Base-by-base conservation (phyloP, 2,797 vertebrate genomes). In the Morelia viridis region DNA sequence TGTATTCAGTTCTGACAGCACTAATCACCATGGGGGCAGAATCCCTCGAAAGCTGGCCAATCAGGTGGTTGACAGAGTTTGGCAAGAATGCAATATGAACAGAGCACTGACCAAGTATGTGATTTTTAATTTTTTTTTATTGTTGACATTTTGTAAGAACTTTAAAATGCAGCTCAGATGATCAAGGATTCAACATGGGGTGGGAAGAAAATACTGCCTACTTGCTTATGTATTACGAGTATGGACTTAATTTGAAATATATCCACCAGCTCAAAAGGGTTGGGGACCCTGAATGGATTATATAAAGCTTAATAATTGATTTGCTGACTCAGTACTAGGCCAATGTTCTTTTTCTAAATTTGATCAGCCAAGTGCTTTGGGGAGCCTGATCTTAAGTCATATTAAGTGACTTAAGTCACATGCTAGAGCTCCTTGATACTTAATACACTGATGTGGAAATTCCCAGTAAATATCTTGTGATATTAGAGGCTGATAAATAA, bases 71-170 rank as follows among this genome's bases (percentile, higher is more conserved):
- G 99, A 99, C 97, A 97, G 98, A 94, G 99, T 99, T 91, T 99
- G 99, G 99, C 99, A 99, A 97, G 99, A 99, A 98, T 99, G 99
- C 98, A 99, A 98, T 97, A 98, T 99, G 97, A 99, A 99, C 98
- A 98, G 98, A 98, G 98, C 98, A 91, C 99, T 98, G 97, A 99
- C 99, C 98, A 99, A 99, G 99, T 99, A 97, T 0, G 99, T 97
- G 22, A 22, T 5, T 60, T 41, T 41, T 3, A 41, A 3, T 3
- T 41, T 76, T 76, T 1, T 76, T 76, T 76, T 41, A 10, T 58
- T n/a, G 11, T 86, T 58, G n/a, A 53, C 10, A 24, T 35, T 60
- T 84, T 93, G 85, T 24, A 6, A 7, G 64, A 11, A 0, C 0
- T 58, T 84, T 87, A 88, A 26, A 88, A 19, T 11, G 93, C 53